phyloP scores from a whole-genome alignment of 1,140 invertebrate species.

The Caenorhabditis brenneri region DNA sequence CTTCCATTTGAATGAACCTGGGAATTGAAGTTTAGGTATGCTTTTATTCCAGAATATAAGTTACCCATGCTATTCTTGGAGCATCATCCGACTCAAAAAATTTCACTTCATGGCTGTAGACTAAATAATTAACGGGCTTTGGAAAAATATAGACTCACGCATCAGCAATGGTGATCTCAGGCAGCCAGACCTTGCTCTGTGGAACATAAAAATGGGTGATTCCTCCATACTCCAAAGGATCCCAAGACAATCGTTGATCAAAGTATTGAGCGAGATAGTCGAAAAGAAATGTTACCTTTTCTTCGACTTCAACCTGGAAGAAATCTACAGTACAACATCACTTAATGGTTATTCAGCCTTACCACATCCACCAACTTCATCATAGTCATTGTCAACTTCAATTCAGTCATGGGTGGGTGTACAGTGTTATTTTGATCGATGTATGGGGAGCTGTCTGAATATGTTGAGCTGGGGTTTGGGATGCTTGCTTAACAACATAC shows the following conservation, averaged over 20 bases:
- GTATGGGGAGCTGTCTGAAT: background rate
- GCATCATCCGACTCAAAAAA: background rate
- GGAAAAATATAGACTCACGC: background rate
- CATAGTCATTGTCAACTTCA: background rate
- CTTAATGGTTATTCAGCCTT: too few species aligned
- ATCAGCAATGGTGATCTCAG: background rate
- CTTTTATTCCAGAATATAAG: background rate
- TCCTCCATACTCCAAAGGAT: background rate
- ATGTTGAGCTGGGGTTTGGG: too few species aligned
- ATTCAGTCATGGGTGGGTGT: background rate
- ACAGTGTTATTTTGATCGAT: background rate
- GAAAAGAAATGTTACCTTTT: background rate
- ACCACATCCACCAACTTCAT: background rate
- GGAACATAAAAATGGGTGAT: background rate
- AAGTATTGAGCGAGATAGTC: background rate
- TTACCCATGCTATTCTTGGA: background rate
- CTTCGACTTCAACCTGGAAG: conserved; percentile 1
- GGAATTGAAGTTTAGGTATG: background rate
- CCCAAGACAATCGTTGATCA: background rate
- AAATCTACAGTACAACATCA: too few species aligned
- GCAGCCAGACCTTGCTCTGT: background rate
- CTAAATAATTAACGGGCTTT: background rate
- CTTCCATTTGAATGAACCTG: background rate
- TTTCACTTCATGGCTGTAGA: background rate
- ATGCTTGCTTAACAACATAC: background rate